Conservation (phyloP, 2,888 invertebrate genomes). For the Luffia ferchaultella region DNA sequence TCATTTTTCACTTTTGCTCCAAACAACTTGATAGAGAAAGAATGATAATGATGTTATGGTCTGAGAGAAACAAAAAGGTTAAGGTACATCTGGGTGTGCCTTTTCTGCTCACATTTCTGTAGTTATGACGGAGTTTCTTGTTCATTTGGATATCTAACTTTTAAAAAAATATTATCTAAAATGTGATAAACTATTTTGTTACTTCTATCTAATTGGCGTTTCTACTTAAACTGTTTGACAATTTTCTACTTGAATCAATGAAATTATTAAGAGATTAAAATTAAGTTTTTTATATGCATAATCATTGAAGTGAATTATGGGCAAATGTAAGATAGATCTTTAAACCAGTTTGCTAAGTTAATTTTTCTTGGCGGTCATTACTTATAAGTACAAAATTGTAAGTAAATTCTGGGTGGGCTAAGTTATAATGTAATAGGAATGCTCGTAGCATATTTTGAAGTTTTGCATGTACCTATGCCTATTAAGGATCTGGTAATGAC, state of each 20-base stretch:
- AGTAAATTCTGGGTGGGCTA: slow-evolving; percentile 3
- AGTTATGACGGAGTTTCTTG: too few relatives aligned
- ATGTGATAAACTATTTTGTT: neutral
- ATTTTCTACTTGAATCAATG: slow-evolving; percentile 19
- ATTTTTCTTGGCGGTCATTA: too few relatives aligned
- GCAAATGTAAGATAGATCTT: too few relatives aligned
- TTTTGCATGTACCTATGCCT: slow-evolving; percentile 19
- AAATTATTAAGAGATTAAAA: slow-evolving; percentile 14
- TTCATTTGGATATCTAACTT: too few relatives aligned
- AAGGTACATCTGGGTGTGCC: too few relatives aligned
- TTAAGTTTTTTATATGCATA: slow-evolving; percentile 11
- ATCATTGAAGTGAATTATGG: too few relatives aligned
- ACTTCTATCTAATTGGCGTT: neutral
- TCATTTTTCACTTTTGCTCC: too few relatives aligned
- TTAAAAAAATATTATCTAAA: neutral
- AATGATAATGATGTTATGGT: too few relatives aligned
- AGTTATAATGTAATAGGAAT: neutral
- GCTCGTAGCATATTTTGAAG: slow-evolving; percentile 4
- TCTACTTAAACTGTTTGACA: neutral
- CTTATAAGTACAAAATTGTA: slow-evolving; percentile 23
- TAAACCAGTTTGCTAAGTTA: too few relatives aligned
- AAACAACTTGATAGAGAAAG: too few relatives aligned
- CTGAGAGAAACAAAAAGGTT: too few relatives aligned
- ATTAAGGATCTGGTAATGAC: slow-evolving; percentile 42
- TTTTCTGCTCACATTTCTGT: too few relatives aligned